phyloP scores from a whole-genome alignment of 2,113 vertebrate species.

The Nothobranchius furzeri region DNA sequence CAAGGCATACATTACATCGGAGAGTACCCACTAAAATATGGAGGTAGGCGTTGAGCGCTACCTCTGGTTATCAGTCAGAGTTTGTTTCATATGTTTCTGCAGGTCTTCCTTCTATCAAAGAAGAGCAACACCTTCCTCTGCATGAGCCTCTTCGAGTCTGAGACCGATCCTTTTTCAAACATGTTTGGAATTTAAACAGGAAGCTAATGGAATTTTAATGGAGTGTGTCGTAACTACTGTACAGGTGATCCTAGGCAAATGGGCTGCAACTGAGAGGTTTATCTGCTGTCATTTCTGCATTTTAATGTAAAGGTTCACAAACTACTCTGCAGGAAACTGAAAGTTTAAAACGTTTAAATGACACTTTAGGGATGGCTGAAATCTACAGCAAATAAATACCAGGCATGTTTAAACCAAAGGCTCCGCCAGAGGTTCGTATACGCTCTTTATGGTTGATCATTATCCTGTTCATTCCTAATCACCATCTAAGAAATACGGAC shows the following conservation, averaged over 20 bases:
- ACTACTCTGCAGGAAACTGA: neutral
- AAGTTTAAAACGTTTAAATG: neutral
- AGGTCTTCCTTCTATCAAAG: too few relatives aligned
- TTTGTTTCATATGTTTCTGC: too few relatives aligned
- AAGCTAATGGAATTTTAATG: neutral
- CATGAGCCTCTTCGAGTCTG: neutral
- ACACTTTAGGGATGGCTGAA: neutral
- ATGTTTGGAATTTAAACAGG: constrained; percentile 11
- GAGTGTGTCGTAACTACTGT: neutral
- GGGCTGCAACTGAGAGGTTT: neutral
- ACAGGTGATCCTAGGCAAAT: neutral
- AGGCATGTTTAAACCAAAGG: neutral
- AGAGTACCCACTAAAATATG: too few relatives aligned
- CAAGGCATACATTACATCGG: too few relatives aligned
- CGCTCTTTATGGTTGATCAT: neutral
- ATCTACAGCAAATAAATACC: neutral
- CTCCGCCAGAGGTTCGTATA: neutral
- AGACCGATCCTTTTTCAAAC: constrained; percentile 16
- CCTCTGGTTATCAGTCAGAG: too few relatives aligned
- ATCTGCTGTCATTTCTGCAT: neutral
- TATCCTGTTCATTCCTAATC: neutral
- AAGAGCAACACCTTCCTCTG: constrained; percentile 11
- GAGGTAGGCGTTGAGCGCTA: too few relatives aligned
- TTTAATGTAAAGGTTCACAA: neutral
- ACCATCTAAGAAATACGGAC: neutral